Evolutionary conservation across 1,140 invertebrate species (phyloP), one percentile per base, ranked within the genome.

Genomic region (Drosophila tristis): DNA sequence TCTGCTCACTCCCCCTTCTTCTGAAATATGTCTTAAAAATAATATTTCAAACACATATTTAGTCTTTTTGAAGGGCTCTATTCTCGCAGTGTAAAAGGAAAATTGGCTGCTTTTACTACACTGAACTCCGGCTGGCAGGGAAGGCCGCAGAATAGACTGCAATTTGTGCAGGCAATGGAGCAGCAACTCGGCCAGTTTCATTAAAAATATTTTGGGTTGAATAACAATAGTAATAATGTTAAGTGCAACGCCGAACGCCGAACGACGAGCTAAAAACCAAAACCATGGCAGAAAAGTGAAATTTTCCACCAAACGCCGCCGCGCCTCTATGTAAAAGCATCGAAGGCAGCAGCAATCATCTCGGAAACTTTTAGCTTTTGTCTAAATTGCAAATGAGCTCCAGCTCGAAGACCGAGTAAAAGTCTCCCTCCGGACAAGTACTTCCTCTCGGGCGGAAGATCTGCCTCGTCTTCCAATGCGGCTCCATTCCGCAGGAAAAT

Each of bases 171-270:
- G 51, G 84, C 84, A 89, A 87, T 87, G 75, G 84, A 87, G 84
- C 84, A 79, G 84, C 80, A 89, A 89, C 74, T 81, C 71, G 81
- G 82, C 78, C 78, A 79, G 65, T 89, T 87, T 89, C 78, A 82
- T 89, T 89, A 87, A 82, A 87, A 89, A 78, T 74, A 87, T 87
- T 89, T 87, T 76, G 65, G 84, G 84, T 87, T 87, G 84, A 89
- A 87, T 87, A 87, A 87, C 80, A 84, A 84, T 87, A 81, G 84
- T 89, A 78, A 87, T 89, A 82, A 82, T 72, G 82, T 65, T 65
- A 80, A 80, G 61, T 76, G 57, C 56, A 49, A 59, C 7, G 66
- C 65, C 11, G 65, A 70, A 65, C 42, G 65, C 45, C 65, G 63
- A 71, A 64, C 42, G 65, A 65, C 65, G 63, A 45, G 48, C 64